A percentile compares a stretch with the other conserved stretches of the same genome.
phyloP scores from a whole-genome alignment of 2,113 vertebrate genomes.

The Actenoides lindsayi region DNA sequence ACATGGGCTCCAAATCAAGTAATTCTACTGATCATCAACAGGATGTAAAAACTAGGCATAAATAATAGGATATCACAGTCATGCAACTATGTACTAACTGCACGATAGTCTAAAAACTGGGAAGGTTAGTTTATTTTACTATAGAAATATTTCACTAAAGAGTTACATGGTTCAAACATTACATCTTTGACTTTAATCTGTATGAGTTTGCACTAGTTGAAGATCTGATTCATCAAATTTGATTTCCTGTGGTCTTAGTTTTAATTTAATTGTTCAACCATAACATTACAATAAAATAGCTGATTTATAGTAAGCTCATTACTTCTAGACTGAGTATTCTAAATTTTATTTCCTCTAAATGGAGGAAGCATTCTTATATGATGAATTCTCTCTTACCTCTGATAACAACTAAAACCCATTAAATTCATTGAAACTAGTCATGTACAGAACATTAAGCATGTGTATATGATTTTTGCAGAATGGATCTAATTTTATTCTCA shows the following conservation, averaged over 20 bases:
- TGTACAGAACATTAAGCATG: conserved; percentile 16
- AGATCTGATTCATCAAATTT: not conserved
- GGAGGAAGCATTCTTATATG: not conserved
- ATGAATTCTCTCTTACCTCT: not conserved
- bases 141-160: not conserved
- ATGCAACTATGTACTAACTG: not conserved
- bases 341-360: conserved; percentile 22
- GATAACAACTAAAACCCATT: conserved; percentile 4
- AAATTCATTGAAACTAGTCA: conserved; percentile 5
- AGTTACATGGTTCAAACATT: not conserved
- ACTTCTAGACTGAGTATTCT: not conserved
- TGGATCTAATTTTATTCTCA: conserved; percentile 7
- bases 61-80: not conserved
- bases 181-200: not conserved
- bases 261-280: conserved; percentile 10
- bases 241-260: not conserved
- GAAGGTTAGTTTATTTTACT: not conserved
- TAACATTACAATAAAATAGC: not conserved
- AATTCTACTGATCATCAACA: not conserved
- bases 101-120: not conserved
- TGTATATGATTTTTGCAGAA: conserved; percentile 17
- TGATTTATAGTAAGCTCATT: conserved; percentile 24
- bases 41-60: not conserved
- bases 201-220: not conserved
- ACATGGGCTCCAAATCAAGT: not conserved